Evolutionary conservation across 2,113 vertebrate genomes (phyloP).

Genomic region (Hippocampus barbouri): DNA sequence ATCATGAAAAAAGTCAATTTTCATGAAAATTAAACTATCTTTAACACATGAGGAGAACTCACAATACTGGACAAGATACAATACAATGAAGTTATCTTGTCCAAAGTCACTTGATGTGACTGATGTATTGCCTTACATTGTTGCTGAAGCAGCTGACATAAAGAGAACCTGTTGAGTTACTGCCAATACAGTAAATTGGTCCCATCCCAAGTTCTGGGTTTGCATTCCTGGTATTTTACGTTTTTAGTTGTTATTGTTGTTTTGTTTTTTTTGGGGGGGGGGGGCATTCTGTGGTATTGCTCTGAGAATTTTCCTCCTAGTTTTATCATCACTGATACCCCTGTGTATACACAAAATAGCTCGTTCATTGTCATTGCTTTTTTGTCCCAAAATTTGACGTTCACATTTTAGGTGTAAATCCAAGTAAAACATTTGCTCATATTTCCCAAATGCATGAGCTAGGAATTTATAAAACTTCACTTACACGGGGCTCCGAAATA

Average conservation of each 20-base stretch:
- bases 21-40: background rate
- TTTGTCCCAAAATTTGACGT: background rate
- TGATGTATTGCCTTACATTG: background rate
- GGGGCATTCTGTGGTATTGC: no score
- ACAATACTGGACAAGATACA: background rate
- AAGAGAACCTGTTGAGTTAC: background rate
- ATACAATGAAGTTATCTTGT: background rate
- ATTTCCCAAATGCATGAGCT: no score
- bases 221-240: no score
- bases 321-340: background rate
- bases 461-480: slow-evolving; percentile 20
- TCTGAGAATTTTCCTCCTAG: background rate
- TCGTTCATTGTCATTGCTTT: background rate
- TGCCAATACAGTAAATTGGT: background rate
- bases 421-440: background rate
- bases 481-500: slow-evolving; percentile 91
- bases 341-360: background rate
- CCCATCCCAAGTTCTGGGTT: no score
- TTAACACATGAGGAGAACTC: background rate
- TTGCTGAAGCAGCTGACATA: background rate
- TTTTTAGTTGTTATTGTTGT: no score
- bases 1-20: background rate
- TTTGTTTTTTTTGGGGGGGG: no score
- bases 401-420: background rate
- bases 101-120: background rate